Conservation (phyloP, 1,140 invertebrate species). For the Rhizoglyphus robini region DNA sequence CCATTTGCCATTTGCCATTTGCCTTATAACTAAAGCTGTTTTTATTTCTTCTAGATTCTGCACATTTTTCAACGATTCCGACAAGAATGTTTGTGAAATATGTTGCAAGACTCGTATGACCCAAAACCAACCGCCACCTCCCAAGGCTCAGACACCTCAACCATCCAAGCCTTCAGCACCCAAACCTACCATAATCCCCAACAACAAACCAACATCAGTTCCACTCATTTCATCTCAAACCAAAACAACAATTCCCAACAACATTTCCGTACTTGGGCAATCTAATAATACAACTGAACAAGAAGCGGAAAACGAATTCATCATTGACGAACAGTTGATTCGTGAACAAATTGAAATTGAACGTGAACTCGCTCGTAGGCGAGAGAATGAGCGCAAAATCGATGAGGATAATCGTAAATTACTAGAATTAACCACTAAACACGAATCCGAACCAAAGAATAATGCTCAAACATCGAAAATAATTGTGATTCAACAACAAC, state of each 20-base stretch:
- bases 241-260: not conserved
- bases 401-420: conserved; percentile 13
- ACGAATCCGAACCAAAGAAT: not conserved
- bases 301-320: not conserved
- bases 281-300: not conserved
- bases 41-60: conserved; percentile 7
- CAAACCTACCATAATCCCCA: not conserved
- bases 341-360: conserved; percentile 20
- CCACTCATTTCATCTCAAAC: not conserved
- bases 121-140: too few relatives aligned
- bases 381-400: conserved; percentile 16
- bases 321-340: conserved; percentile 6
- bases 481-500: not conserved
- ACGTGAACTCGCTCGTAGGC: conserved; percentile 3
- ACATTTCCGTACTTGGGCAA: not conserved
- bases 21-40: too few relatives aligned
- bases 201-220: conserved; percentile 6
- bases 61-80: conserved; percentile 18
- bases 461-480: not conserved
- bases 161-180: not conserved
- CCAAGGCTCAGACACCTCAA: not conserved
- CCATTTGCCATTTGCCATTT: too few relatives aligned
- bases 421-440: not conserved
- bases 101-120: conserved; percentile 13
- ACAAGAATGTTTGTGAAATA: conserved; percentile 19